phyloP scores from a whole-genome alignment of 2,113 vertebrate genomes.

The cattle (Bos taurus) region ARS-UCD2.0 NC_037336.1:10452001-10452500 shows the following conservation, averaged over 20 bases:
- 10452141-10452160: not conserved
- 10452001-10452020: not conserved
- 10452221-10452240: not conserved
- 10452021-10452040: not conserved
- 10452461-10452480: constrained; percentile 68
- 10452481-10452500: constrained; percentile 49
- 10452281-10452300: not conserved
- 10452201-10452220: constrained; percentile 9
- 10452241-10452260: not conserved
- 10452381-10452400: not conserved
- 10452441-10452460: constrained; percentile 52
- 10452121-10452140: constrained; percentile 10
- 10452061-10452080: not conserved
- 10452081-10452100: not conserved
- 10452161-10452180: not conserved
- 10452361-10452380: not conserved
- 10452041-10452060: not conserved
- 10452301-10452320: not conserved
- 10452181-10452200: not conserved
- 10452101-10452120: not conserved
- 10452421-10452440: constrained; percentile 63
- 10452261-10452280: not conserved
- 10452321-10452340: not conserved
- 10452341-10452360: not conserved
- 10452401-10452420: constrained; percentile 46